These are phyloP conservation scores for Neosalanx taihuensis DNA, from an alignment of 2,797 vertebrate genomes.

Conservation along the genomic window DNA sequence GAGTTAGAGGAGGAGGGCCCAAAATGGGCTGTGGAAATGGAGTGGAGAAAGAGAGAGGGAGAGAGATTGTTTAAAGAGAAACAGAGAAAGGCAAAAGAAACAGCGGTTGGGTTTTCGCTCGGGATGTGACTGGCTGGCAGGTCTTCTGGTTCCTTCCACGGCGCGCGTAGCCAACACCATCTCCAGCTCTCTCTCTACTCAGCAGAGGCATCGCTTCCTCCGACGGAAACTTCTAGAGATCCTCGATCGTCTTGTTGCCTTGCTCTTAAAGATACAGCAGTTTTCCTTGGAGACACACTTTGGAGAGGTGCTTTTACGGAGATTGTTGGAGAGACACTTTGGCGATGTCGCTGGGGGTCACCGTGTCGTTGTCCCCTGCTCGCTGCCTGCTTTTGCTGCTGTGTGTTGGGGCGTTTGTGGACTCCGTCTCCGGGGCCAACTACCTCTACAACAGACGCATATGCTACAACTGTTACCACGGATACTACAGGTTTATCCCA, in stretches of 20 bases:
- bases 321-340: neutral
- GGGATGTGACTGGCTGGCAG: constrained; percentile 30
- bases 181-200: neutral
- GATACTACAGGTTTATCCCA: constrained; percentile 63
- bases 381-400: constrained; percentile 46
- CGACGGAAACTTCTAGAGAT: no score
- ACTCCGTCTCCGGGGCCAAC: constrained; percentile 58
- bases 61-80: constrained; percentile 33
- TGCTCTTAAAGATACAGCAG: no score
- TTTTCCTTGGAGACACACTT: no score
- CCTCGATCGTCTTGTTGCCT: no score
- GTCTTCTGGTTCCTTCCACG: constrained; percentile 10
- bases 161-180: neutral
- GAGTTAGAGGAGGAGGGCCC: constrained; percentile 49
- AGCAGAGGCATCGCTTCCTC: no score
- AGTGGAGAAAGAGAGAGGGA: neutral
- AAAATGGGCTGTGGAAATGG: constrained; percentile 43
- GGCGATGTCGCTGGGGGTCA: neutral
- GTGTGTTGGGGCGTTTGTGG: constrained; percentile 46
- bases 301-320: neutral
- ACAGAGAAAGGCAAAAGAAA: constrained; percentile 32
- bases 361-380: constrained; percentile 17
- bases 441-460: constrained; percentile 76
- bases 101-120: constrained; percentile 20
- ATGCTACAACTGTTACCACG: constrained; percentile 80